Base-by-base conservation (phyloP, 2,888 invertebrate species). In the Andricus curvator region DNA sequence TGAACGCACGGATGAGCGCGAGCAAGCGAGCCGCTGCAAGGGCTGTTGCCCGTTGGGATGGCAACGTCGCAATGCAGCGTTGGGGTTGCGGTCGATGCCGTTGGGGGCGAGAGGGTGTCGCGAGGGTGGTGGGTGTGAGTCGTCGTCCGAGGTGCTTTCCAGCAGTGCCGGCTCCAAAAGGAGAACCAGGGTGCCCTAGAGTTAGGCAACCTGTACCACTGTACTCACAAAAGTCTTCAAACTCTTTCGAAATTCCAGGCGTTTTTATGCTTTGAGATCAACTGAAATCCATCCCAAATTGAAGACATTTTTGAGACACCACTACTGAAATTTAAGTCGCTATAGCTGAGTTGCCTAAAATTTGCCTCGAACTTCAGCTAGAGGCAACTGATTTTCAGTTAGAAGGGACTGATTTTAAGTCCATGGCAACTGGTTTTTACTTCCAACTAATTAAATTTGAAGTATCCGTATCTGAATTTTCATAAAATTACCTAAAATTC, bases 51-150 rank as follows among this genome's bases (percentile, higher is more conserved):
- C 91, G 92, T 92, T 92, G 92, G 91, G 92, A 92, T 92, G 92
- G 92, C 92, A 92, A 92, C 92, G 92, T 92, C 92, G 92, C 92
- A 92, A 91, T 92, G 92, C 92, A 92, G 92, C 92, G 92, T 90
- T 90, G 89, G 90, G 90, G 89, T 88, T 90, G 91, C 92, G 92
- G 92, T 92, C 92, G 92, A 92, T 92, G 92, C 91, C 92, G 91
- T 86, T 86, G 85, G 85, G 84, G 89, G 89, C 84, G 84, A 84
- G 85, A 80, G 86, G 86, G 84, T 86, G 86, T 85, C 84, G 82
- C 66, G 80, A 44, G 64, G 41, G 62, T 56, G 67, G 68, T 37
- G 78, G 78, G 78, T 78, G 81, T 77, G 80, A 80, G 82, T 82
- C 82, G 83, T 81, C 81, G 78, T 78, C 79, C 81, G 78, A 81